Base-by-base conservation (phyloP, 2,113 vertebrate genomes). In the Phaethornis superciliosus region DNA sequence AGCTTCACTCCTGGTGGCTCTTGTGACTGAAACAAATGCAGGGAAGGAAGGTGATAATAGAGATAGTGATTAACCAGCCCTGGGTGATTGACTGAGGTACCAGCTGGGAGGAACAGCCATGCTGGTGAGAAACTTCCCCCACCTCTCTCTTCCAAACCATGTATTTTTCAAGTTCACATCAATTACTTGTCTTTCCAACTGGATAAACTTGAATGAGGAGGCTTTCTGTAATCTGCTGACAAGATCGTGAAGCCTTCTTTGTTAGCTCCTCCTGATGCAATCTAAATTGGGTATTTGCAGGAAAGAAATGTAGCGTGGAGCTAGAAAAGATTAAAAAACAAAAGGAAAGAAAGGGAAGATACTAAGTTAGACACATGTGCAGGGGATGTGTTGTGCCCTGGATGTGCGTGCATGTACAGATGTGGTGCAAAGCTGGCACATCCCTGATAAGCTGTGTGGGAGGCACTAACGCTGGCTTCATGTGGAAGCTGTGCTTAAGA, bases 121-220 rank as follows among this genome's bases (percentile, higher is more conserved):
- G 72, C 92, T 54, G 59, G 12, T 0, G 6, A 81, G 59, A 51
- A 78, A 82, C 72, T 69, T 74, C 42, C 44, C 58, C 35, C 60
- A 14, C 47, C 56, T 30, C n/a, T 7, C 7, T n/a, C 72, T 88
- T 78, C 89, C 52, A 81, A 80, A 63, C 77, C 49, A 15, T 77
- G 40, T 85, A 81, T 92, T 96, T 93, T 91, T 91, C 91, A 93
- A 88, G 82, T 88, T 95, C 78, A 64, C 86, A 93, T 94, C 91
- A 91, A 84, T 96, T 96, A 88, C 85, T 78, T 86, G 75, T 4
- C 8, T 93, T 97, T 97, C 90, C 63, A 27, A 68, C 37, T 70
- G 91, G 91, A 89, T 89, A 88, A 84, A 93, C 94, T 87, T 44
- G 54, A 96, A 96, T 81, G 77, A 95, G 90, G 30, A 70, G 69